These are phyloP conservation scores for Pituophis catenifer DNA, from an alignment of 2,113 vertebrate species.

Conservation along the genomic window DNA sequence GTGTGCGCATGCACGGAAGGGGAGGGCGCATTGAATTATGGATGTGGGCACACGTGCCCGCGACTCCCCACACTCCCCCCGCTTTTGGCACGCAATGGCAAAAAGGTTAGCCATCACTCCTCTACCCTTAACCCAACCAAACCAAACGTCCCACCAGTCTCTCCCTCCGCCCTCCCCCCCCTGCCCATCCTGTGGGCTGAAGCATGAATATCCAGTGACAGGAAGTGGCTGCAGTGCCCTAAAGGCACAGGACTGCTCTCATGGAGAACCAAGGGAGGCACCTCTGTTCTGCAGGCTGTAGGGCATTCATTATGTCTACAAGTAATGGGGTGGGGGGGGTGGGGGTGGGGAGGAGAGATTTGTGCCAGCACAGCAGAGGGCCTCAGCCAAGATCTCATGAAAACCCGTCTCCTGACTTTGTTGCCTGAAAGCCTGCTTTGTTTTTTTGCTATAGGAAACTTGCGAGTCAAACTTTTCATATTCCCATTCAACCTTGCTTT, in stretches of 20 bases:
- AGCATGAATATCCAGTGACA: conserved; percentile 29
- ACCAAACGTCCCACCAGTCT: background rate
- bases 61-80: no score
- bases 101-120: no score
- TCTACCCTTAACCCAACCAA: background rate
- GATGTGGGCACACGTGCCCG: no score
- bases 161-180: background rate
- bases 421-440: conserved; percentile 53
- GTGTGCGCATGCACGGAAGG: no score
- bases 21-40: no score
- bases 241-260: conserved; percentile 38
- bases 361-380: background rate
- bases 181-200: background rate
- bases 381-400: conserved; percentile 42
- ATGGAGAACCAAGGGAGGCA: conserved; percentile 16
- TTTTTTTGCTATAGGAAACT: conserved; percentile 46
- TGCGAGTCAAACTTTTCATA: conserved; percentile 53
- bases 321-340: background rate
- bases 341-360: background rate
- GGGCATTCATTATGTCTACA: conserved; percentile 1
- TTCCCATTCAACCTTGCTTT: conserved; percentile 45
- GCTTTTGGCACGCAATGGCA: no score
- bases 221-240: conserved; percentile 34
- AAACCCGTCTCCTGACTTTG: conserved; percentile 52
- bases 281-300: background rate